Evolutionary conservation across 2,797 vertebrate species (phyloP).

Genomic region (Holocentrus rufus): DNA sequence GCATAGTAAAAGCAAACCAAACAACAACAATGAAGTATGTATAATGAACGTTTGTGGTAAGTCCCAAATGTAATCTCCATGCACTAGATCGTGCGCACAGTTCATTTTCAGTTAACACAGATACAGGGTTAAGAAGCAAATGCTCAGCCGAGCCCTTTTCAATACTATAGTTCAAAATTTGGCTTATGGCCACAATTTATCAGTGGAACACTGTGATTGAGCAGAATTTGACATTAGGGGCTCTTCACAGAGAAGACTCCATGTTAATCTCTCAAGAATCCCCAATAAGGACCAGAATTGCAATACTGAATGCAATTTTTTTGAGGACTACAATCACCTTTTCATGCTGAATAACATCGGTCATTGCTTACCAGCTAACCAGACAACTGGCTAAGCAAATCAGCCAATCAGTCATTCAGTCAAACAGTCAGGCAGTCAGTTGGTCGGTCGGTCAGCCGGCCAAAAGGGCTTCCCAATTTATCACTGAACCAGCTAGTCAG

Average conservation of each 20-base stretch:
- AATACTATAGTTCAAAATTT: not conserved
- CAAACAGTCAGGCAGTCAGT: slow-evolving; percentile 27
- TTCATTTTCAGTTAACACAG: not conserved
- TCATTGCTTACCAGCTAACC: slow-evolving; percentile 31
- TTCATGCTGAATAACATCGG: slow-evolving; percentile 25
- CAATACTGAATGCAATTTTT: slow-evolving; percentile 27
- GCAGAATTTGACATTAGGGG: slow-evolving; percentile 4
- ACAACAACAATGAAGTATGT: too few relatives aligned
- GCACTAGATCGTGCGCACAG: not conserved
- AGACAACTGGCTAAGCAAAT: slow-evolving; percentile 19
- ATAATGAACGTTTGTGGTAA: not conserved
- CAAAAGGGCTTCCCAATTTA: not conserved
- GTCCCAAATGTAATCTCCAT: not conserved
- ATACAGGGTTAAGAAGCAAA: too few relatives aligned
- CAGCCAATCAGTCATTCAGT: slow-evolving; percentile 37
- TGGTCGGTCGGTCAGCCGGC: not conserved
- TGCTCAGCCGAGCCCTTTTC: not conserved
- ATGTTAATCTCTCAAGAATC: slow-evolving; percentile 31
- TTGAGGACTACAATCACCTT: slow-evolving; percentile 35
- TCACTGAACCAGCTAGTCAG: not conserved
- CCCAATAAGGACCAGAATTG: slow-evolving; percentile 14
- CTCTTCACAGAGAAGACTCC: slow-evolving; percentile 25
- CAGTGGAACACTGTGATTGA: not conserved
- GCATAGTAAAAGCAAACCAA: too few relatives aligned
- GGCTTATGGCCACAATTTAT: not conserved